Conservation (phyloP, 2,113 vertebrate genomes). For the Planiliza haematocheilus region DNA sequence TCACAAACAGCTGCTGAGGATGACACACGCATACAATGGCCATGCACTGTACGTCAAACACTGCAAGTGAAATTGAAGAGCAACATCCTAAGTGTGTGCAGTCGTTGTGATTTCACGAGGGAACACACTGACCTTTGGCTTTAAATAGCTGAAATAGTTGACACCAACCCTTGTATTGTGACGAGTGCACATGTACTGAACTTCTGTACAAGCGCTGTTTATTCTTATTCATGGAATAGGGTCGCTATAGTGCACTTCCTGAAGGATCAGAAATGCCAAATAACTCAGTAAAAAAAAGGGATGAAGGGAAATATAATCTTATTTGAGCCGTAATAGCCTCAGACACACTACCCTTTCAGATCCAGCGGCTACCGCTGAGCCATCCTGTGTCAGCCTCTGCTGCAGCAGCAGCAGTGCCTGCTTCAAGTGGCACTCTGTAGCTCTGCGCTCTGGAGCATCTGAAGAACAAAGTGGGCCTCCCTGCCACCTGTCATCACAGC, state of each 20-base stretch:
- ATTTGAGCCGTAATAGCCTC: background rate
- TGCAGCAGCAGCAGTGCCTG: background rate
- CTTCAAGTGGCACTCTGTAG: slow-evolving; percentile 65
- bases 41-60: background rate
- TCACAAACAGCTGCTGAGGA: slow-evolving; percentile 52
- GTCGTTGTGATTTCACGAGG: background rate
- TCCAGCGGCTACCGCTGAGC: background rate
- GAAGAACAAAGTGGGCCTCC: slow-evolving; percentile 61
- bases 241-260: background rate
- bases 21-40: slow-evolving; percentile 22
- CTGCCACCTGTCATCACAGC: slow-evolving; percentile 74
- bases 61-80: background rate
- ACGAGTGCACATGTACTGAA: background rate
- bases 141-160: background rate
- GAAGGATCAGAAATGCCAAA: background rate
- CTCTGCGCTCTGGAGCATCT: slow-evolving; percentile 35
- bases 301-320: background rate
- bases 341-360: background rate
- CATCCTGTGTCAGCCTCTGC: slow-evolving; percentile 6
- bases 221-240: background rate
- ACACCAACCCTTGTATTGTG: background rate
- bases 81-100: background rate
- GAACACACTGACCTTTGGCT: background rate
- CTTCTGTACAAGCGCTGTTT: background rate
- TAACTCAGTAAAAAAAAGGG: background rate